These are phyloP conservation scores for Anastrepha ludens DNA, from an alignment of 1,140 invertebrate species.

Conservation along the genomic window DNA sequence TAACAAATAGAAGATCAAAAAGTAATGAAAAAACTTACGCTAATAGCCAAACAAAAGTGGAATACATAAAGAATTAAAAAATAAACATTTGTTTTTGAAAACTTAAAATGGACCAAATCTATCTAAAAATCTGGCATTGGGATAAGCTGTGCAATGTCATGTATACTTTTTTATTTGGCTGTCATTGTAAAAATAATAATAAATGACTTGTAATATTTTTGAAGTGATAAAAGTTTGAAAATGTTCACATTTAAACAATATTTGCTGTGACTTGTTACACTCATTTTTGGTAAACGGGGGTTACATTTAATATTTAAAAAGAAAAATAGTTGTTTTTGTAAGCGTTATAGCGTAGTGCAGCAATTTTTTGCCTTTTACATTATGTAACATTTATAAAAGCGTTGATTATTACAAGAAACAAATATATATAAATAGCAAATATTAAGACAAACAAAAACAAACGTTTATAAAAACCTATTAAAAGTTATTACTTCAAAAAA, in stretches of 20 bases:
- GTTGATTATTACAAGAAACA: conserved; percentile 1
- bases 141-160: too few relatives aligned
- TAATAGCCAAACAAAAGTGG: not conserved
- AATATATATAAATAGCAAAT: conserved; percentile 26
- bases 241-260: conserved; percentile 29
- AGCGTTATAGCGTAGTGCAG: conserved; percentile 26
- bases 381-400: conserved; percentile 36
- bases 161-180: not conserved
- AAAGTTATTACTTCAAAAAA: not conserved
- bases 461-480: not conserved
- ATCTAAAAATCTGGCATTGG: too few relatives aligned
- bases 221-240: not conserved
- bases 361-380: conserved; percentile 53
- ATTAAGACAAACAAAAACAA: not conserved
- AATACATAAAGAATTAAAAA: not conserved
- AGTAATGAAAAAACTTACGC: not conserved
- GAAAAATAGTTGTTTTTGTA: conserved; percentile 35
- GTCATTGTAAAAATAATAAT: not conserved
- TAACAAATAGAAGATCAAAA: too few relatives aligned
- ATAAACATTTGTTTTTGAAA: not conserved
- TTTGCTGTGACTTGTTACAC: conserved; percentile 50
- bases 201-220: not conserved
- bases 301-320: conserved; percentile 30
- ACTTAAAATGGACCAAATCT: not conserved
- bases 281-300: conserved; percentile 45